Evolutionary conservation across 30 jellyfish, hydroid and myxozoan genomes (phyloP).

Genomic region (Aurelia coerulea): DNA sequence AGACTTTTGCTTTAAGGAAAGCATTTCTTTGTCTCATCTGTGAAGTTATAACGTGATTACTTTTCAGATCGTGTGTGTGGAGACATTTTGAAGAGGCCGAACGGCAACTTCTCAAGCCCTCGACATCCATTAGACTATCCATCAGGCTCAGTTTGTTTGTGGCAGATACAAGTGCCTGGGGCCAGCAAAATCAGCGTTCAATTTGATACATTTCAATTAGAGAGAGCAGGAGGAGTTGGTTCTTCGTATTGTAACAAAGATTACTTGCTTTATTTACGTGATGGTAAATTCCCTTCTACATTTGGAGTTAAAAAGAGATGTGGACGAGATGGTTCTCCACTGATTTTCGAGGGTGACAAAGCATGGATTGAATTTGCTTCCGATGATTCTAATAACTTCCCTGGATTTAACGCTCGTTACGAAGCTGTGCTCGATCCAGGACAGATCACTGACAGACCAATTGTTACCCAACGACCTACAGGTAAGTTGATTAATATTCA

Average conservation of each 20-base stretch:
- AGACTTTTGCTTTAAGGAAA: no score
- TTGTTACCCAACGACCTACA: constrained; percentile 20
- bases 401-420: constrained; percentile 64
- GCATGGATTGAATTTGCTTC: constrained; percentile 91
- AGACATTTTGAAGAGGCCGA: constrained; percentile 40
- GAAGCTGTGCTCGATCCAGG: constrained; percentile 46
- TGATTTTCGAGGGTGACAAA: constrained; percentile 67
- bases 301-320: constrained; percentile 79
- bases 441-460: constrained; percentile 25
- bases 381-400: constrained; percentile 40
- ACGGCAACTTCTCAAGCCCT: constrained; percentile 76
- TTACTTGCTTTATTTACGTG: constrained; percentile 57
- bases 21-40: no score
- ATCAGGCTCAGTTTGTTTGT: constrained; percentile 66
- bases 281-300: constrained; percentile 77
- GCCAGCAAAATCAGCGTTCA: constrained; percentile 51
- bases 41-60: no score
- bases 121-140: constrained; percentile 59
- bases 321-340: constrained; percentile 62
- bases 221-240: constrained; percentile 6
- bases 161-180: constrained; percentile 74
- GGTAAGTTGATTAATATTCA: constrained; percentile 6
- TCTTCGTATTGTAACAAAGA: constrained; percentile 61
- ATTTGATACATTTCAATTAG: constrained; percentile 68
- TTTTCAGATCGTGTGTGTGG: constrained; percentile 53